A percentile compares a stretch with the other conserved stretches of the same genome.
phyloP scores from a whole-genome alignment of 1,140 invertebrate species.

The Laupala kohalensis region DNA sequence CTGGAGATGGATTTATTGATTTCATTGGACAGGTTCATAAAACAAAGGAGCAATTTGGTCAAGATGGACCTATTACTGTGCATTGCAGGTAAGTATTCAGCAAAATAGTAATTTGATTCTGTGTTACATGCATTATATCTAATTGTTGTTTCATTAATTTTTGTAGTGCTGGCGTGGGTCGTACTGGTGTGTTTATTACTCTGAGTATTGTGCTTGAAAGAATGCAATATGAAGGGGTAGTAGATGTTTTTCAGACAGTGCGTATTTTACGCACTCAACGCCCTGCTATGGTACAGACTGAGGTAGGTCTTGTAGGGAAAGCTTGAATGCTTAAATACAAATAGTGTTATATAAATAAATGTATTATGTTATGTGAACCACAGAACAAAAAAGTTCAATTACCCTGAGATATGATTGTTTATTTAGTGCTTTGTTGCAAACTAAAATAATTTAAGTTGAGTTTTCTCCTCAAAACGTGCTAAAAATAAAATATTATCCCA shows the following conservation, averaged over 20 bases:
- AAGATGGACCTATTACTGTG: slow-evolving; percentile 97
- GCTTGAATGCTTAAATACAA: not conserved
- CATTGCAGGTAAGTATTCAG: slow-evolving; percentile 69
- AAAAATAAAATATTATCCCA: no score
- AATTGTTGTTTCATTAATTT: slow-evolving; percentile 4
- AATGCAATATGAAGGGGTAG: slow-evolving; percentile 97
- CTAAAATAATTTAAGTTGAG: no score
- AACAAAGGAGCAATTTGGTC: slow-evolving; percentile 98
- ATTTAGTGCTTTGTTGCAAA: no score
- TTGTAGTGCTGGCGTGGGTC: slow-evolving; percentile 78
- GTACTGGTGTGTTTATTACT: slow-evolving; percentile 97
- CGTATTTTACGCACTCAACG: slow-evolving; percentile 94
- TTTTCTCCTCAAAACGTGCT: no score
- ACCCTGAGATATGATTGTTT: no score
- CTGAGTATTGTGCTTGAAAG: slow-evolving; percentile 95
- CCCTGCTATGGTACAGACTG: slow-evolving; percentile 98
- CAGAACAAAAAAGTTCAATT: no score
- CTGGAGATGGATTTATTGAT: slow-evolving; percentile 94
- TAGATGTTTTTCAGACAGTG: slow-evolving; percentile 98
- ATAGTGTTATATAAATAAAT: not conserved
- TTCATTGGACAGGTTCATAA: slow-evolving; percentile 99
- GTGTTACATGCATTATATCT: not conserved
- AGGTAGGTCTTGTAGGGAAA: slow-evolving; percentile 56
- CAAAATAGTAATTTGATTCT: slow-evolving; percentile 3
- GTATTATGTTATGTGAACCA: not conserved